Evolutionary conservation across 2,797 vertebrate species (phyloP), one percentile per base, ranked within the genome.

Genomic region (Typhlichthys eigenmanni): DNA sequence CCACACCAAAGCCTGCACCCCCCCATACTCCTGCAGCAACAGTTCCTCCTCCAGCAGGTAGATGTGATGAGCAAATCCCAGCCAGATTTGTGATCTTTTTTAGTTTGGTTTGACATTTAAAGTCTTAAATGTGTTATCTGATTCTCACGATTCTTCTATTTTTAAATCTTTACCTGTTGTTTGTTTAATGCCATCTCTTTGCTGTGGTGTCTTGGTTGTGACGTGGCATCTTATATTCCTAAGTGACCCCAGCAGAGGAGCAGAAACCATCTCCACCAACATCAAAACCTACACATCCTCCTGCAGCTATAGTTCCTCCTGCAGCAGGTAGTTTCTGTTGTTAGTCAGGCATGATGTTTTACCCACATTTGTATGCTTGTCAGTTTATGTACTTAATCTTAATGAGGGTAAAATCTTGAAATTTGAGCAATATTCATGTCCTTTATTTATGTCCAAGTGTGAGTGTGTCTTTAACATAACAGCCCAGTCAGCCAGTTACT

Each of bases 31-130:
- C 70, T 51, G 55, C 88, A 85, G 11, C 91, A 78, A 92, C 91
- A 76, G 80, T 90, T 10, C 82, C 87, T 74, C 91, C 93, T 71
- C 77, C 81, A 68, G 91, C 93, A 94, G 94, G 94, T 95, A 95
- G 75, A 8, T 43, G 38, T 43, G 9, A 43, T 43, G 38, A 43
- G 38, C 62, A 45, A 55, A 75, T 71, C 38, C 7, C 1, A 43
- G 8, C 1, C 38, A 7, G 38, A 43, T 58, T 66, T 62, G 29
- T 66, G 14, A 29, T 13, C 14, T 50, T 63, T 24, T 53, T 43
- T 46, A 55, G 38, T 77, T 59, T 68, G 52, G 5, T 74, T 55
- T 71, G 17, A 47, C 47, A 34, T 54, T 5, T 43, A 43, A 8
- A 43, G 38, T 43, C 38, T 43, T 43, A 43, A 43, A 43, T 43